Evolutionary conservation across 2,113 vertebrate species (phyloP).

Genomic region (Paedocypris sp.): DNA sequence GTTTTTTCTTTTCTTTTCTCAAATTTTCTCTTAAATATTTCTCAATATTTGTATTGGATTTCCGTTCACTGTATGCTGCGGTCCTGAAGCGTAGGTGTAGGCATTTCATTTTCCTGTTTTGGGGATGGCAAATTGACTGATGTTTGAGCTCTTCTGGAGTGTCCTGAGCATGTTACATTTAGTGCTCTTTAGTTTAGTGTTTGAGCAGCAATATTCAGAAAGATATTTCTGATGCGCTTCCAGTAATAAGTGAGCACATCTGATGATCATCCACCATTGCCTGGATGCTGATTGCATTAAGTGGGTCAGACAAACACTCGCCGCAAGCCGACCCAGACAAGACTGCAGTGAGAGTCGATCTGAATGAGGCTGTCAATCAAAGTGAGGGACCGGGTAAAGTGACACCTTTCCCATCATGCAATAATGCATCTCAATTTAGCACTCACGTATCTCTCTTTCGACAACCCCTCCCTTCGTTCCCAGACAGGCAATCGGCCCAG

Average conservation of each 20-base stretch:
- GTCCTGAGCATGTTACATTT: no score
- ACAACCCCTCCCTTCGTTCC: background rate
- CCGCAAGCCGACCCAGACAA: background rate
- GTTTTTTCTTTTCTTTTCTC: no score
- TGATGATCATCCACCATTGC: background rate
- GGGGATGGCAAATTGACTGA: no score
- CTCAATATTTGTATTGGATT: no score
- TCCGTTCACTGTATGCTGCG: no score
- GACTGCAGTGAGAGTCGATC: slow-evolving; percentile 2
- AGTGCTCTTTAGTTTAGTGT: no score
- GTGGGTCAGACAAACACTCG: background rate
- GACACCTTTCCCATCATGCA: slow-evolving; percentile 28
- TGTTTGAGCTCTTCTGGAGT: no score
- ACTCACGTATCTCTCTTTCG: background rate
- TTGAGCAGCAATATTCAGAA: no score
- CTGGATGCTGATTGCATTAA: background rate
- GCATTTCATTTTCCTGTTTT: no score
- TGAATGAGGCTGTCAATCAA: slow-evolving; percentile 27
- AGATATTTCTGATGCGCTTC: background rate
- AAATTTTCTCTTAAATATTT: no score
- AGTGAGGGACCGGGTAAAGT: slow-evolving; percentile 24
- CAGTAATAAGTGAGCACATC: background rate
- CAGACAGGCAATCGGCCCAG: slow-evolving; percentile 19
- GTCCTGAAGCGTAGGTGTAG: no score
- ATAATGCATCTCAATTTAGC: slow-evolving; percentile 35